phyloP scores from a whole-genome alignment of 2,888 invertebrate genomes.

The Pasiphila rectangulata region DNA sequence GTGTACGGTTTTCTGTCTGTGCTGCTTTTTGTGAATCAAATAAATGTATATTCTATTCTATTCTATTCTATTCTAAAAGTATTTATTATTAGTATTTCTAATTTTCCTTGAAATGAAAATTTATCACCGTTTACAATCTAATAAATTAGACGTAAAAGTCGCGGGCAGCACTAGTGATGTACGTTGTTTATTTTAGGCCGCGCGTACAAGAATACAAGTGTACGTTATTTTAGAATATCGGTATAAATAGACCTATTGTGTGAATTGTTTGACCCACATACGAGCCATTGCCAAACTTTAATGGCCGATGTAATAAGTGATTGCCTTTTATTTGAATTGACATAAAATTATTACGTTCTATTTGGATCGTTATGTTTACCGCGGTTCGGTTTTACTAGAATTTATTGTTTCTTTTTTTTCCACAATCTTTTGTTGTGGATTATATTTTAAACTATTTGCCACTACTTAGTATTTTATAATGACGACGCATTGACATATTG shows the following conservation, averaged over 20 bases:
- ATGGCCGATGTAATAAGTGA: constrained; percentile 38
- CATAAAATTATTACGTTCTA: constrained; percentile 29
- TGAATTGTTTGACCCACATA: constrained; percentile 64
- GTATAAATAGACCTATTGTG: constrained; percentile 75
- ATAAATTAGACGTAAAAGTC: no score
- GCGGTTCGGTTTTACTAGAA: not conserved
- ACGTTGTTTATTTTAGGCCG: constrained; percentile 63
- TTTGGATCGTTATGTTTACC: not conserved
- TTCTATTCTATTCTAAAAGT: no score
- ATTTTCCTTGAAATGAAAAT: no score
- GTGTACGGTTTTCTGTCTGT: no score
- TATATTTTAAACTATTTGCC: no score
- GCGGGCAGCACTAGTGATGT: constrained; percentile 17
- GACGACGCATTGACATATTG: no score
- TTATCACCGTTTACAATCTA: no score
- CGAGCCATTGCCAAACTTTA: constrained; percentile 56
- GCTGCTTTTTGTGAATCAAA: no score
- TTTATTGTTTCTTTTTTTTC: not conserved
- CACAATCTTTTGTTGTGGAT: not conserved
- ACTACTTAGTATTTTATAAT: no score
- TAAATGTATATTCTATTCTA: no score
- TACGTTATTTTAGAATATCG: constrained; percentile 65
- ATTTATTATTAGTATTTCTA: no score
- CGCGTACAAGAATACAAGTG: constrained; percentile 65
- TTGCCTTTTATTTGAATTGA: constrained; percentile 39